Evolutionary conservation across 1,140 invertebrate species (phyloP), one percentile per base, ranked within the genome.

Genomic region (Aphelinus atriplicis): DNA sequence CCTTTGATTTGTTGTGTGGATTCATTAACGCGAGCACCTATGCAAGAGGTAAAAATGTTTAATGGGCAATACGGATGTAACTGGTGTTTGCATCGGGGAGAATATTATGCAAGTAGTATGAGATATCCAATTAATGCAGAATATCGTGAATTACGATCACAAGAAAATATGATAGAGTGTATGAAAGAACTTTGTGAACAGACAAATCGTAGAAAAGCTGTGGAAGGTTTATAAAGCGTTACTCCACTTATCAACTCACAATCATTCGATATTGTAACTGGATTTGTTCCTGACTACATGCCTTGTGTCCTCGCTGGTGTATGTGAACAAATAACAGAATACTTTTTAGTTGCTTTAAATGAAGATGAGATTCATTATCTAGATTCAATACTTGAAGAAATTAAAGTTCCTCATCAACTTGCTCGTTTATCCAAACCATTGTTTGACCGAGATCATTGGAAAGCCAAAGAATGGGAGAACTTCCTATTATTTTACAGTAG

Each of bases 401-500:
- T 61, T 61, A 42, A 71, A 63, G 63, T 60, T 73, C 70, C 76
- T 4, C 55, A 73, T 63, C 64, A 77, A 73, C 42, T 73, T 61
- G 63, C 42, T 43, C 62, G 75, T 10, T 50, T 77, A 42, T 60
- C 64, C 2, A 55, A 57, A 7, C 48, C 63, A 43, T 7, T 77
- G n/a, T 3, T 3, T 57, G 73, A 56, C 56, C 43, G n/a, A 48
- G 65, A 73, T 26, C 9, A 71, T 7, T 80, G 78, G 78, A 76
- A 76, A 58, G 74, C 77, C 7, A 51, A 69, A 46, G 75, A 77
- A n/a, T 79, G 78, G 75, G 62, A 73, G 47, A 77, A 69, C 42
- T 79, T 75, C 69, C 48, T 77, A 53, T 42, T 79, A 10, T 77
- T 58, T 51, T 76, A 77, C 56, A 76, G 74, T 57, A 46, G 74